A percentile compares a stretch with the other conserved stretches of the same genome.
These are phyloP conservation scores for Podarcis siculus DNA, from an alignment of 2,797 vertebrate species.

Conservation along the genomic window DNA sequence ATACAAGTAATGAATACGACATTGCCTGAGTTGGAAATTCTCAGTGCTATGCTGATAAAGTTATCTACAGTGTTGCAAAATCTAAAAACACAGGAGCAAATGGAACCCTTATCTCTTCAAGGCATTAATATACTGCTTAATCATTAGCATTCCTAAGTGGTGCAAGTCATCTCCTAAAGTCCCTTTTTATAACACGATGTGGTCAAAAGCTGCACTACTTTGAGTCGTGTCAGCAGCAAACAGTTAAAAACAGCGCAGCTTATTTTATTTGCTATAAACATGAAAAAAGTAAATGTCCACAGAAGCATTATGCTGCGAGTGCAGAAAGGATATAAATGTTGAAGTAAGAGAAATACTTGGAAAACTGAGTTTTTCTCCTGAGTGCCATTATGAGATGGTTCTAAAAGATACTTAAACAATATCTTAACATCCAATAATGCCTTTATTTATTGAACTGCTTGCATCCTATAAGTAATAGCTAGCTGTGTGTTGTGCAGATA, in stretches of 20 bases:
- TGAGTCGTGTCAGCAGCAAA: not conserved
- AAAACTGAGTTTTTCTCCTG: not conserved
- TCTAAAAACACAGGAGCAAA: not conserved
- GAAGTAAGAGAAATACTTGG: constrained; percentile 5
- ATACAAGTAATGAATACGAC: not conserved
- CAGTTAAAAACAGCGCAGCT: not conserved
- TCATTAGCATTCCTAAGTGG: no score
- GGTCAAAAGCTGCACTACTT: not conserved
- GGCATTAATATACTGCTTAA: no score
- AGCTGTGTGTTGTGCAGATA: not conserved
- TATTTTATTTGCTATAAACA: not conserved
- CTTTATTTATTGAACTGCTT: constrained; percentile 3
- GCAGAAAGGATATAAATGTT: not conserved
- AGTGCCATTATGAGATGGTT: not conserved
- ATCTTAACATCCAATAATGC: not conserved
- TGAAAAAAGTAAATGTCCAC: not conserved
- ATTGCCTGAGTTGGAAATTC: constrained; percentile 4
- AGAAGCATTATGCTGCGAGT: not conserved
- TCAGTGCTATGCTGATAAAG: not conserved
- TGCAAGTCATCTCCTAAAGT: not conserved
- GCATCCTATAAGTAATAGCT: constrained; percentile 2
- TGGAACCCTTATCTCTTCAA: not conserved
- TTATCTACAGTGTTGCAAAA: not conserved
- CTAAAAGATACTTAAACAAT: constrained; percentile 15
- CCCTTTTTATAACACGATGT: not conserved